Conservation (phyloP, 2,888 invertebrate genomes). For the Hybos culiciformis region DNA sequence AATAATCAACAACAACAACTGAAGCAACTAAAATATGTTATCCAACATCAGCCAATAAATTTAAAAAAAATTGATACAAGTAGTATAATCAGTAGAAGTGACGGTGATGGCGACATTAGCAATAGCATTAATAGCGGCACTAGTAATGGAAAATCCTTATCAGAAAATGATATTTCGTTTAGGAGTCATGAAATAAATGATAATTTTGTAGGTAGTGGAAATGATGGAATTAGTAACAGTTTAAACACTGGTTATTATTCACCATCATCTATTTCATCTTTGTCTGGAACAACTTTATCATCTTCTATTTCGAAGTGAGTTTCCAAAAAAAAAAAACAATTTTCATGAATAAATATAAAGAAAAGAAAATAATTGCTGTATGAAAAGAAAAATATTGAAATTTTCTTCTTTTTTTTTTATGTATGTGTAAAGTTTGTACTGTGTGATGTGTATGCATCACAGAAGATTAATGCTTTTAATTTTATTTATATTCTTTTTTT, state of each 20-base stretch:
- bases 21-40: neutral
- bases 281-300: constrained; percentile 24
- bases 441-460: too few species aligned
- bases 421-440: too few species aligned
- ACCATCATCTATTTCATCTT: constrained; percentile 30
- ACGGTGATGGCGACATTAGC: neutral
- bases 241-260: neutral
- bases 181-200: neutral
- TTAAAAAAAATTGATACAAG: neutral
- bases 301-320: constrained; percentile 13
- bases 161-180: too few species aligned
- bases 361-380: too few species aligned
- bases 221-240: neutral
- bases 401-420: too few species aligned
- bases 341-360: too few species aligned
- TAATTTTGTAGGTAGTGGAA: neutral
- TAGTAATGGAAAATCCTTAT: neutral
- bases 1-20: neutral
- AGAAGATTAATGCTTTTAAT: too few species aligned
- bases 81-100: neutral
- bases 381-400: too few species aligned
- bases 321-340: too few species aligned
- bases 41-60: too few species aligned
- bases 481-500: too few species aligned
- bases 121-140: constrained; percentile 4